Evolutionary conservation across 2,797 vertebrate species (phyloP), one percentile per base, ranked within the genome.

Genomic region (Manis pentadactyla): DNA sequence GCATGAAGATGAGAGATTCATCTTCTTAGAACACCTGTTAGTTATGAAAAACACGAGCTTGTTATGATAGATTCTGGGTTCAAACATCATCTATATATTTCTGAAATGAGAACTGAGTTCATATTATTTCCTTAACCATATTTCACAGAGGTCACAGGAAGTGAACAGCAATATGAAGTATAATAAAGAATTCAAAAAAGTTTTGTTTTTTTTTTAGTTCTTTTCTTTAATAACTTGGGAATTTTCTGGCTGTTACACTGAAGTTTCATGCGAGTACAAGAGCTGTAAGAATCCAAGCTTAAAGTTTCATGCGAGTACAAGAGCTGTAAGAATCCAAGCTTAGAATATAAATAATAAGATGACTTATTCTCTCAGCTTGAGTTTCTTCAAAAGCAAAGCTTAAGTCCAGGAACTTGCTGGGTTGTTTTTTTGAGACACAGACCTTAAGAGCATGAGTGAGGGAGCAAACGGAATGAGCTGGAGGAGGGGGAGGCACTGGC

Each of bases 341-440:
- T 92, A 63, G 29, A 85, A 57, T 61, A 89, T 75, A 75, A 89
- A 64, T 39, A 21, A 74, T 74, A 25, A 88, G 25, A 77, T 81
- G 79, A 71, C 42, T 79, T 61, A 78, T 77, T 25, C 31, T 19
- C 25, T 87, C 87, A 29, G 71, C 7, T 78, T 61, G 46, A 68
- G 15, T 57, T 71, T 77, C 55, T 95, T 92, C 5, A 10, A 84
- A 93, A 93, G 3, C 78, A 91, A 87, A 92, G 9, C 14, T 66
- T 59, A 91, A 71, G 18, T 23, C 18, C 90, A 90, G 11, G 49
- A 68, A 3, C 21, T 73, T 68, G 12, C 4, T 34, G 4, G 73
- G 4, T 87, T 87, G 46, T 23, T 94, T 81, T 49, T 27, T 75
- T 2, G 8, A 6, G 8, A 42, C 12, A 4, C 42, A 59, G 11